Conservation (phyloP, 2,888 invertebrate genomes). For the Cosmia pyralina region DNA sequence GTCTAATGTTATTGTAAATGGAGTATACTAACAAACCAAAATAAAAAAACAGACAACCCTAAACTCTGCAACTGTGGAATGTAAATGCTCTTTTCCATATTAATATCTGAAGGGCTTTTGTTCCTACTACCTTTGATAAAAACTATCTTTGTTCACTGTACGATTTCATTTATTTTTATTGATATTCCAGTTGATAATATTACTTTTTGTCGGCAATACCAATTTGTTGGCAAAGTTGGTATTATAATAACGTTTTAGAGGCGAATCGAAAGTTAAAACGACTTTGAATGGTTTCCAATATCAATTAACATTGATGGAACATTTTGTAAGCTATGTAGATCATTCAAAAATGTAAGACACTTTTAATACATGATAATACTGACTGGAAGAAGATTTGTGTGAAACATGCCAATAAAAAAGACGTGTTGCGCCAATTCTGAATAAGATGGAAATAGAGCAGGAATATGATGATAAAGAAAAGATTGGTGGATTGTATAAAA, state of each 20-base stretch:
- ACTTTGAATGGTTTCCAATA: conserved; percentile 34
- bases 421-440: too few species aligned
- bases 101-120: conserved; percentile 30
- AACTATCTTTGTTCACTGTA: conserved; percentile 28
- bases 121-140: conserved; percentile 35
- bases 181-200: conserved; percentile 23
- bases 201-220: conserved; percentile 8
- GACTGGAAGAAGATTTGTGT: too few species aligned
- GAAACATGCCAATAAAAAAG: too few species aligned
- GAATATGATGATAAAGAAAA: too few species aligned
- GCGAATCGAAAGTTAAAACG: conserved; percentile 20
- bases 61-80: conserved; percentile 8
- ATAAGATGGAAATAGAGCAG: too few species aligned
- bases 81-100: conserved; percentile 9
- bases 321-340: conserved; percentile 9
- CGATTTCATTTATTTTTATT: conserved; percentile 39
- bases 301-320: conserved; percentile 19
- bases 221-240: conserved; percentile 24
- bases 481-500: too few species aligned
- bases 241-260: conserved; percentile 10
- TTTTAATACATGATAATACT: not conserved
- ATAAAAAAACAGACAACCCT: conserved; percentile 38
- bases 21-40: too few species aligned
- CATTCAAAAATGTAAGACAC: not conserved
- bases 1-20: too few species aligned